Evolutionary conservation across 2,113 vertebrate genomes (phyloP).

Genomic region (Phaethon lepturus): DNA sequence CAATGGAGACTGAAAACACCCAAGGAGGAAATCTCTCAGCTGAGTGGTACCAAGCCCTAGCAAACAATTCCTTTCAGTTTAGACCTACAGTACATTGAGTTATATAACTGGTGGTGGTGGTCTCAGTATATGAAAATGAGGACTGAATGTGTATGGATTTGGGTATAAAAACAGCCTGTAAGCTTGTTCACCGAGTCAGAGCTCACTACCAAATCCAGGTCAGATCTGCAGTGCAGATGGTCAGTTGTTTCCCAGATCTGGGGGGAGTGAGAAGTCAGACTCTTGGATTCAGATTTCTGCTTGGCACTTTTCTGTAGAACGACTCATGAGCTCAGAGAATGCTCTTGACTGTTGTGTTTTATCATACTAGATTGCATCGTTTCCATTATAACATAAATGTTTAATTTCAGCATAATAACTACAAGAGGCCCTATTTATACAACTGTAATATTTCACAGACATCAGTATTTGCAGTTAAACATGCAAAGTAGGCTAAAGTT

Average conservation of each 20-base stretch:
- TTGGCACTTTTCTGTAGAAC: background rate
- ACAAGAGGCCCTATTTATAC: background rate
- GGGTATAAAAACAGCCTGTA: background rate
- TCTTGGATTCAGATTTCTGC: background rate
- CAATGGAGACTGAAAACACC: background rate
- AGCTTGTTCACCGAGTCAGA: background rate
- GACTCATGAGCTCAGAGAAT: background rate
- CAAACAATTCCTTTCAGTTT: background rate
- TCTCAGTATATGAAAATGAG: background rate
- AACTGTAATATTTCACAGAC: background rate
- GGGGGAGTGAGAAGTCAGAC: accelerated
- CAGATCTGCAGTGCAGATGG: background rate
- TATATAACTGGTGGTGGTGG: background rate
- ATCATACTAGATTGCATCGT: background rate
- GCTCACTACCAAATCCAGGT: background rate
- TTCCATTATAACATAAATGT: background rate
- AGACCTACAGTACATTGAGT: background rate
- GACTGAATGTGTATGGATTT: background rate
- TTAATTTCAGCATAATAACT: background rate
- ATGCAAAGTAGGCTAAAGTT: background rate
- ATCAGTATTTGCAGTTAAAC: background rate
- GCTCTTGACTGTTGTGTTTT: background rate
- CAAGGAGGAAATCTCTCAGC: background rate
- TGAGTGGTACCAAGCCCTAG: background rate
- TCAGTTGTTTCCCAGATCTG: background rate